These are phyloP conservation scores for Poecile montanus DNA, from an alignment of 2,797 vertebrate species.

Conservation along the genomic window DNA sequence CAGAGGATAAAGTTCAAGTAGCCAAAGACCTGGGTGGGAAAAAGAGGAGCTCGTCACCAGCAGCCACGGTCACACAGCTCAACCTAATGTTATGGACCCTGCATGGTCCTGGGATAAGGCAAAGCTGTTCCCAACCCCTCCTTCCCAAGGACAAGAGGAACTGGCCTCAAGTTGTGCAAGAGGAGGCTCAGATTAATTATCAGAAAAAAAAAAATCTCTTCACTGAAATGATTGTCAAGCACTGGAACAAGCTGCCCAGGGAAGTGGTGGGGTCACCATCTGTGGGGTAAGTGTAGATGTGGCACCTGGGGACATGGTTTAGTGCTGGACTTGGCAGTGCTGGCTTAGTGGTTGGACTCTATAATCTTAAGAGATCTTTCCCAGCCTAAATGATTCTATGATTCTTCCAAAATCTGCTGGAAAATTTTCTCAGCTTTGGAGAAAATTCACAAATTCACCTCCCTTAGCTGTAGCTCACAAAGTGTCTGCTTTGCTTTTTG, in stretches of 20 bases:
- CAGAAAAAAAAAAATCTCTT: background rate
- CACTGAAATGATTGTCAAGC: background rate
- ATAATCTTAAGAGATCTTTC: background rate
- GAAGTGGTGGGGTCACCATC: background rate
- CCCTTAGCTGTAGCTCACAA: background rate
- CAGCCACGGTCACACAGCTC: background rate
- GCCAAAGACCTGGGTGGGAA: constrained; percentile 87
- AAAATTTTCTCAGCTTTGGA: background rate
- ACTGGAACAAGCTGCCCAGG: background rate
- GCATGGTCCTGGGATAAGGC: fast-evolving
- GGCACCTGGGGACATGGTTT: background rate
- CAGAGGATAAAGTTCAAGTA: constrained; percentile 98
- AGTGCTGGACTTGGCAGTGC: background rate
- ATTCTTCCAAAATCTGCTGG: background rate
- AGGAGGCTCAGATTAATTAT: background rate
- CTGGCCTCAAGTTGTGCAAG: background rate
- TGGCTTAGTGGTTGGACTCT: background rate
- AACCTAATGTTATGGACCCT: fast-evolving
- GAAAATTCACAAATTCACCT: background rate
- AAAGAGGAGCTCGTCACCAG: background rate
- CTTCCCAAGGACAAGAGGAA: background rate
- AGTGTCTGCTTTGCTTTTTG: background rate
- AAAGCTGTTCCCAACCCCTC: background rate
- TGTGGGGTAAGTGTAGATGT: background rate
- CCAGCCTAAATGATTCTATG: background rate